Percentiles rank a stretch among this genome's conserved stretches.
Conservation (phyloP, 1,140 invertebrate genomes). For the Cheumatopsyche charites region DNA sequence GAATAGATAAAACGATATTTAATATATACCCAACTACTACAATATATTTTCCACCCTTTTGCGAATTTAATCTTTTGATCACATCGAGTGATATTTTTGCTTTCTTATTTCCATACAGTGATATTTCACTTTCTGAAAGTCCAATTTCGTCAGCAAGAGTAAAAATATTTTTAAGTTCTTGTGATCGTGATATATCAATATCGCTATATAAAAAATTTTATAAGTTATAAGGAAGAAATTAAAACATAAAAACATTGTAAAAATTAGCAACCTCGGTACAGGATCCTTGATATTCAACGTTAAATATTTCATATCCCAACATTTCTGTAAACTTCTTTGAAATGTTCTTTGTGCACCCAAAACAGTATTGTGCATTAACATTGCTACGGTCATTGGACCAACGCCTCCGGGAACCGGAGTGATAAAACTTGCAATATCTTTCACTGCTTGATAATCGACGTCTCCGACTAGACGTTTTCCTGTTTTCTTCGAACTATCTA, state of each 20-base stretch:
- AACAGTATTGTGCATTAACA: slow-evolving; percentile 96
- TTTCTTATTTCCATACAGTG: slow-evolving; percentile 92
- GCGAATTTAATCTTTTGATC: slow-evolving; percentile 74
- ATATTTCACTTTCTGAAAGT: slow-evolving; percentile 79
- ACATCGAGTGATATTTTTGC: slow-evolving; percentile 91
- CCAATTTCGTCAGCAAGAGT: slow-evolving; percentile 86
- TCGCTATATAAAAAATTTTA: slow-evolving; percentile 66
- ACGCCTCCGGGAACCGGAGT: slow-evolving; percentile 99
- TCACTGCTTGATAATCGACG: slow-evolving; percentile 86
- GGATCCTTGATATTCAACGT: slow-evolving; percentile 67
- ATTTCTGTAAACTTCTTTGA: slow-evolving; percentile 60
- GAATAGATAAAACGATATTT: slow-evolving; percentile 4
- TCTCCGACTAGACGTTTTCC: slow-evolving; percentile 93
- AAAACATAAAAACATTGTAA: not conserved
- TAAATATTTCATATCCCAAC: slow-evolving; percentile 72
- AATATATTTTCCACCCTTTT: slow-evolving; percentile 87
- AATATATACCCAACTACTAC: slow-evolving; percentile 91
- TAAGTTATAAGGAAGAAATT: not conserved
- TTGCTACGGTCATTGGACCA: slow-evolving; percentile 98
- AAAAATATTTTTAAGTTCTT: slow-evolving; percentile 85
- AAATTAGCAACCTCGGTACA: slow-evolving; percentile 69
- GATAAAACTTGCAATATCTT: slow-evolving; percentile 82
- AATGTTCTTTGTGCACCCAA: slow-evolving; percentile 74
- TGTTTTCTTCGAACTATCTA: slow-evolving; percentile 83
- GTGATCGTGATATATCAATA: slow-evolving; percentile 85